phyloP scores from a whole-genome alignment of 2,888 invertebrate genomes.

The Drosophila infuscata region DNA sequence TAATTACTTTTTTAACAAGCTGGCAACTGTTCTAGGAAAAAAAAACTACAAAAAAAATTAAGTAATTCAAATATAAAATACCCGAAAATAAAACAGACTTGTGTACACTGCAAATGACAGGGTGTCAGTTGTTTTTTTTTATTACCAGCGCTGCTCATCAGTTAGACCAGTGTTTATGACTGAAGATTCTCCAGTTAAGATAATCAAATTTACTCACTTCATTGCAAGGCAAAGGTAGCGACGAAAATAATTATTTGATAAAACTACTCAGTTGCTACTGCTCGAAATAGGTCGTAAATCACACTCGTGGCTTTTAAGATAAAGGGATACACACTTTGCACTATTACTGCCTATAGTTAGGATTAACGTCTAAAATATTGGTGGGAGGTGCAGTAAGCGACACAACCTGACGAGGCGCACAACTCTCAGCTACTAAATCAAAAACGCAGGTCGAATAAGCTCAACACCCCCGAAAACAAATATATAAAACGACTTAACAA shows the following conservation, averaged over 20 bases:
- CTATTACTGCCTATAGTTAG: conserved; percentile 10
- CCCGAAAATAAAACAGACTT: neutral
- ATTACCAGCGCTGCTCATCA: conserved; percentile 30
- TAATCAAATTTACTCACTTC: conserved; percentile 62
- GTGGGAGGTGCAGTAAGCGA: conserved; percentile 1
- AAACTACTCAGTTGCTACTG: conserved; percentile 39
- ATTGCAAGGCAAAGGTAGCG: conserved; percentile 49
- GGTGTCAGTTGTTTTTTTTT: conserved; percentile 17
- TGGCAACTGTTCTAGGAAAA: neutral
- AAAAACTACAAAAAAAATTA: neutral
- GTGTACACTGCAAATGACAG: neutral
- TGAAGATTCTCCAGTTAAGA: neutral
- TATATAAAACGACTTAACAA: neutral
- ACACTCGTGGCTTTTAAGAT: conserved; percentile 50
- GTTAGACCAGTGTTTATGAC: conserved; percentile 40
- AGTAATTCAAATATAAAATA: neutral
- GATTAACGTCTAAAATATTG: conserved; percentile 7
- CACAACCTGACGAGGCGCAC: conserved; percentile 49
- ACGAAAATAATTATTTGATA: conserved; percentile 42
- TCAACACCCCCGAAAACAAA: conserved; percentile 44
- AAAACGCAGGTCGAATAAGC: conserved; percentile 42
- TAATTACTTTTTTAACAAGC: conserved; percentile 12
- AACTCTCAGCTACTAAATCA: conserved; percentile 62
- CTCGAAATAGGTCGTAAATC: conserved; percentile 65
- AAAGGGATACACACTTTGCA: conserved; percentile 28